Conservation (phyloP, 2,797 vertebrate species). For the Galagoides demidoff region DNA sequence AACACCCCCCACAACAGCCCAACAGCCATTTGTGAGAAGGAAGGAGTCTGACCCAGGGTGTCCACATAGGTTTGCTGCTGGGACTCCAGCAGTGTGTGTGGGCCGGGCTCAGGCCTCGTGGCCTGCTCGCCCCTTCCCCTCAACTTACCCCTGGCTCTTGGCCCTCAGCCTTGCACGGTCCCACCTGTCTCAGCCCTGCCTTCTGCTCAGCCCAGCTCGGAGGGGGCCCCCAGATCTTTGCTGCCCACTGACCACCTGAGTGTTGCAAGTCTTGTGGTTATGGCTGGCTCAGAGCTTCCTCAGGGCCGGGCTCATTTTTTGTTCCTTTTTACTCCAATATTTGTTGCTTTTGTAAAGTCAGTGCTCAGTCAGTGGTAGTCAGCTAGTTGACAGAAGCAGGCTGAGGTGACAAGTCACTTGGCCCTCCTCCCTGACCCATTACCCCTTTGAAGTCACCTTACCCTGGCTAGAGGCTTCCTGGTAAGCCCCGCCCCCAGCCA, state of each 20-base stretch:
- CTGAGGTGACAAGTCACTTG: rapidly evolving
- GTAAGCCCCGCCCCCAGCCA: not conserved
- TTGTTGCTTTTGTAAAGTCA: not conserved
- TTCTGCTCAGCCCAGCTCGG: not conserved
- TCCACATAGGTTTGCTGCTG: not conserved
- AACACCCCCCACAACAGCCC: too few relatives aligned
- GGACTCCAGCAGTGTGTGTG: not conserved
- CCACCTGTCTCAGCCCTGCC: too few relatives aligned
- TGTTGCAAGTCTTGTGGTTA: not conserved
- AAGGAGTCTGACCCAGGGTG: not conserved
- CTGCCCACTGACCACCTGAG: rapidly evolving
- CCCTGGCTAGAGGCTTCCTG: not conserved
- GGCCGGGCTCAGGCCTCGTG: not conserved
- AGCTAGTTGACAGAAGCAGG: not conserved
- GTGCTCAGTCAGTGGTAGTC: rapidly evolving
- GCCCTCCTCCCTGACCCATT: not conserved
- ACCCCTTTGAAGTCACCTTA: not conserved
- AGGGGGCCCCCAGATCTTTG: not conserved
- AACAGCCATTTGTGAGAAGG: not conserved
- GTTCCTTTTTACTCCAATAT: not conserved
- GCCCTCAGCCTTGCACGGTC: not conserved
- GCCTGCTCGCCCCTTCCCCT: not conserved
- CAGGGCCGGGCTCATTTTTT: rapidly evolving
- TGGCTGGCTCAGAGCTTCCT: not conserved
- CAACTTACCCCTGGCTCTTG: not conserved